Evolutionary conservation across 2,113 vertebrate species (phyloP).

Genomic region (Todiramphus chloris): DNA sequence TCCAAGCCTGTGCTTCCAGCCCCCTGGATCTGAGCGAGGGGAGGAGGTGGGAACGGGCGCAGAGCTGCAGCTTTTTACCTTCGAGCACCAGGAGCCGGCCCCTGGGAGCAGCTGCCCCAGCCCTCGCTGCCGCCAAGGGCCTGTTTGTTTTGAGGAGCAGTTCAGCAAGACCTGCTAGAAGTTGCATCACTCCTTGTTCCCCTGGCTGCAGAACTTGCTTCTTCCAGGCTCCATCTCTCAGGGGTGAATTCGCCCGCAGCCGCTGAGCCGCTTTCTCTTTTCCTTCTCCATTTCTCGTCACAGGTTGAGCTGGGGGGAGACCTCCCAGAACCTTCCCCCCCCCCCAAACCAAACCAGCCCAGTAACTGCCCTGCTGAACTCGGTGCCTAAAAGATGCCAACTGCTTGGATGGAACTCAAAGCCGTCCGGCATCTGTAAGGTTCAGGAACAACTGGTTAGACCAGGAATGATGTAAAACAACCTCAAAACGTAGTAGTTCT

Average conservation of each 20-base stretch:
- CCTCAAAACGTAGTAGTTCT: not conserved
- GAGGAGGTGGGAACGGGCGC: not conserved
- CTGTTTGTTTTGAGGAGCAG: not conserved
- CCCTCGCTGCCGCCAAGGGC: not conserved
- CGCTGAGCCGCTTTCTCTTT: not conserved
- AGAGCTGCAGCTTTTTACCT: no score
- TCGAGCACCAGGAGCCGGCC: not conserved
- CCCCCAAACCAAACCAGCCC: not conserved
- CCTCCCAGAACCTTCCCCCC: not conserved
- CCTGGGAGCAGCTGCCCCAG: not conserved
- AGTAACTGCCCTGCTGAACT: not conserved
- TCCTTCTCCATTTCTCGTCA: not conserved
- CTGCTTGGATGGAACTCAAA: not conserved
- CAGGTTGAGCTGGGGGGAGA: not conserved
- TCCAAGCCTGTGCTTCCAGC: no score
- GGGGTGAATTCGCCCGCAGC: not conserved
- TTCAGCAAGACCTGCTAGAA: not conserved
- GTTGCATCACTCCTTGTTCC: constrained; percentile 43
- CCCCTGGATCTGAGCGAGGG: not conserved
- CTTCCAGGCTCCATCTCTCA: not conserved
- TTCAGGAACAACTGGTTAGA: not conserved
- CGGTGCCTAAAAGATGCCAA: not conserved
- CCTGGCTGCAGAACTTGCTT: not conserved
- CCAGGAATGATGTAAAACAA: not conserved
- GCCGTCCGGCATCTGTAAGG: not conserved